Evolutionary conservation across 2,797 vertebrate genomes (phyloP).

Genomic region (Euthynnus affinis): DNA sequence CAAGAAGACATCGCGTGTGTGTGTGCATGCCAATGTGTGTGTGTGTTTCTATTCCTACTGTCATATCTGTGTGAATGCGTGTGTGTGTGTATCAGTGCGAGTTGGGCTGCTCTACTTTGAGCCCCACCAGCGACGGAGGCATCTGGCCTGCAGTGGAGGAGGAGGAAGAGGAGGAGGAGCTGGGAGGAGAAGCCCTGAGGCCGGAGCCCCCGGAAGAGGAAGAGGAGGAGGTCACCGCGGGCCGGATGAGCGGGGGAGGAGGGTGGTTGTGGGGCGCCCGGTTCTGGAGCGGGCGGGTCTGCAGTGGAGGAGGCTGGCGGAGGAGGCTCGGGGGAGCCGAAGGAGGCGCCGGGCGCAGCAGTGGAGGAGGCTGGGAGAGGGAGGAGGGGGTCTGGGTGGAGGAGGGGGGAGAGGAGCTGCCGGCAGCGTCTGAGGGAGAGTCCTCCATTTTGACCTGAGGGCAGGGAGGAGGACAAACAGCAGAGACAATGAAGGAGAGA

Average conservation of each 20-base stretch:
- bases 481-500: background rate
- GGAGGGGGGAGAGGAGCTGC: slow-evolving; percentile 73
- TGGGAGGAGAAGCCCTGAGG: slow-evolving; percentile 77
- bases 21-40: slow-evolving; percentile 36
- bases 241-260: slow-evolving; percentile 92
- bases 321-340: slow-evolving; percentile 86
- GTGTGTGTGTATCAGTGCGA: slow-evolving; percentile 74
- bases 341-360: slow-evolving; percentile 87
- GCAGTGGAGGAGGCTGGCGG: slow-evolving; percentile 85
- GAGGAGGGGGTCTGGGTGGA: slow-evolving; percentile 76
- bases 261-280: slow-evolving; percentile 91
- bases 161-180: slow-evolving; percentile 68
- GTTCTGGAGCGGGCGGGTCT: slow-evolving; percentile 90
- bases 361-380: slow-evolving; percentile 84
- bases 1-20: background rate
- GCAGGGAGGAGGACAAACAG: background rate
- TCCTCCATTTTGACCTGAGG: slow-evolving; percentile 88
- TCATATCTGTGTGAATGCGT: background rate
- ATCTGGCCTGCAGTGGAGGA: slow-evolving; percentile 69
- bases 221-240: slow-evolving; percentile 80
- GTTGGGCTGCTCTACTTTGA: slow-evolving; percentile 87
- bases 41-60: background rate
- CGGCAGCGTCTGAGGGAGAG: slow-evolving; percentile 73
- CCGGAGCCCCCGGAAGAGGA: slow-evolving; percentile 65
- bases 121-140: slow-evolving; percentile 88